Evolutionary conservation across 2,113 vertebrate genomes (phyloP).

Genomic region (mouse (Mus musculus)): DNA sequence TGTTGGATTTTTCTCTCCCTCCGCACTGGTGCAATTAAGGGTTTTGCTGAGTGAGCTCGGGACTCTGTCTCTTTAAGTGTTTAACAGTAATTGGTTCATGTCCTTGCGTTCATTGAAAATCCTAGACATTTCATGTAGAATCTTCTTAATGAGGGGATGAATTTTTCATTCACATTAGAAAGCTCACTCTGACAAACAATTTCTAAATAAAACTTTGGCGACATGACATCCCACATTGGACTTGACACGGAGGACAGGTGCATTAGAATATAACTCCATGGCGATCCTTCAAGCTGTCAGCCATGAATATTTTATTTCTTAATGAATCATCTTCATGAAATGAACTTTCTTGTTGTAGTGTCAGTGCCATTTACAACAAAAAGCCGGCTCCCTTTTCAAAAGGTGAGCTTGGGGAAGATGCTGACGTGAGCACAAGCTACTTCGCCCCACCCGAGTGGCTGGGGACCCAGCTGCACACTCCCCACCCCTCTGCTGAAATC

Average conservation of each 20-base stretch:
- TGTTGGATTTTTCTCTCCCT: constrained; percentile 78
- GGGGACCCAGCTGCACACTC: constrained; percentile 27
- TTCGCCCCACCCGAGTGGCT: constrained; percentile 84
- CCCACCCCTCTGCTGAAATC: constrained; percentile 30
- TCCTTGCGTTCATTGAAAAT: constrained; percentile 93
- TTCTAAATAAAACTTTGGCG: constrained; percentile 96
- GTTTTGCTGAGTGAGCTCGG: constrained; percentile 87
- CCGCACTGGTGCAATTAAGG: constrained; percentile 81
- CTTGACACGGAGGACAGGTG: constrained; percentile 99
- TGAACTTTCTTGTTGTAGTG: constrained; percentile 94
- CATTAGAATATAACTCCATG: constrained; percentile 99
- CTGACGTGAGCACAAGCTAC: constrained; percentile 87
- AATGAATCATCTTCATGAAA: constrained; percentile 95
- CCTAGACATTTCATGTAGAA: constrained; percentile 93
- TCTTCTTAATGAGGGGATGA: constrained; percentile 95
- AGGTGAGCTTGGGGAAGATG: constrained; percentile 88
- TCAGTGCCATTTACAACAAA: constrained; percentile 92
- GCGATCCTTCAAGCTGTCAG: constrained; percentile 99
- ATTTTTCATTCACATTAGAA: constrained; percentile 97
- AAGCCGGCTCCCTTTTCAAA: constrained; percentile 89
- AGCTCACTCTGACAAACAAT: constrained; percentile 93
- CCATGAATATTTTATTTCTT: constrained; percentile 96
- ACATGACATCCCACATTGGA: constrained; percentile 97
- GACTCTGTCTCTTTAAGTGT: constrained; percentile 91
- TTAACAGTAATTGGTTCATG: constrained; percentile 96